Base-by-base conservation (phyloP, 2,888 invertebrate species). In the Epirrhoe alternata region DNA sequence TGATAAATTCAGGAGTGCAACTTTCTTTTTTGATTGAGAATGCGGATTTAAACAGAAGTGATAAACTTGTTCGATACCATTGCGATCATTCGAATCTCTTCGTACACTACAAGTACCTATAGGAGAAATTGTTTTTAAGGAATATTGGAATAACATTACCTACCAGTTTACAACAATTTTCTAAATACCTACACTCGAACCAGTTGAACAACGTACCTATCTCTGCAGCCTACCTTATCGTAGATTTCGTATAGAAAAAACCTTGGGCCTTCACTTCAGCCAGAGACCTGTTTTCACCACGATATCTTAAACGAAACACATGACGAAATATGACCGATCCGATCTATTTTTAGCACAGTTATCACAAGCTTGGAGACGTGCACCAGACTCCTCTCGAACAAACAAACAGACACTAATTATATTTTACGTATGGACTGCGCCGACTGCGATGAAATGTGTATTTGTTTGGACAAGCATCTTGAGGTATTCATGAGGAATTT, bases 341-440 rank as follows among this genome's bases (percentile, higher is more conserved):
- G 3, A 17, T 60, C 49, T 72, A 74, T 72, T 69, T 70, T 72
- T 67, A 71, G 68, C 64, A 8, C 64, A 68, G 71, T 74, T 74
- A 74, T 72, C 72, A 71, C 68, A 68, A 64, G 50, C 52, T 64
- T 75, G 77, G 78, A 81, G 85, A 86, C 85, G 86, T 79, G 82
- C 76, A 73, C 75, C 87, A 86, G 86, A 80, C 78, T 77, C 75
- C 80, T 77, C 76, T 75, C 74, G 72, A 76, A 80, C 83, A 85
- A 86, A 87, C 84, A 86, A 74, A 74, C 79, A 72, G 83, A 76
- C 85, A 81, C 79, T 84, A 82, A 86, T 83, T 84, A 81, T 80
- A 82, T 67, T 67, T 65, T 69, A 73, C 70, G 69, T 66, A 73
- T 67, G 69, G 67, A 73, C 68, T 68, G 64, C 56, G 67, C 66